Evolutionary conservation across 1,140 invertebrate species (phyloP), one percentile per base, ranked within the genome.

Genomic region (Armadillidium nasatum): DNA sequence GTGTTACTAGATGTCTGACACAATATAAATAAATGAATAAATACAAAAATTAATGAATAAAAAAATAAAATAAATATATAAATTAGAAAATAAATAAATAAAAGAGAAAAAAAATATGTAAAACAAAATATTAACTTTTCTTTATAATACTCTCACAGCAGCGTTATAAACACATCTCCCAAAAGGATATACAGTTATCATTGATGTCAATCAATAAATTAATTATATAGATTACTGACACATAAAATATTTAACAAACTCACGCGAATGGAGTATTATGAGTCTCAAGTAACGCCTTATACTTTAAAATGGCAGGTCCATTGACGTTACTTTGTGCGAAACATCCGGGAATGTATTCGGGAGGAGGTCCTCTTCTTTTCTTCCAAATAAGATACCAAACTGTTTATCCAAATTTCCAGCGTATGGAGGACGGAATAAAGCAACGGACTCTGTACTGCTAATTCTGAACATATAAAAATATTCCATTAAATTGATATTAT

Each of bases 231-330:
- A 33, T 33, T 33, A 33, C n/a, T 33, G 2, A 33, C 6, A 3
- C 2, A 33, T 33, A 33, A 3, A 3, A 33, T 33, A 33, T 3
- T 33, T 33, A 33, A 33, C 2, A 33, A 33, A 33, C 33, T 88
- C 85, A 92, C 90, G 89, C 88, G 85, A 99, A 99, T 44, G 97
- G 97, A 6, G 96, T 98, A 83, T 99, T 99, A 74, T 91, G 89
- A 82, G 93, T 93, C 81, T 98, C 95, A 54, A 99, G 85, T 7
- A 99, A 86, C 81, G 91, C 91, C 82, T 93, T 89, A 86, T 98
- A 99, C 85, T 98, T 99, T 81, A 95, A 90, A 80, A 96, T 93
- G 21, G 94, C 90, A 46, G 95, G 92, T 0, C 93, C 92, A 44
- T 87, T 85, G 43, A 81, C 76, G 72, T 87, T 87, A 79, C 89